Evolutionary conservation across 2,797 vertebrate species (phyloP).

Genomic region (Scyliorhinus canicula): DNA sequence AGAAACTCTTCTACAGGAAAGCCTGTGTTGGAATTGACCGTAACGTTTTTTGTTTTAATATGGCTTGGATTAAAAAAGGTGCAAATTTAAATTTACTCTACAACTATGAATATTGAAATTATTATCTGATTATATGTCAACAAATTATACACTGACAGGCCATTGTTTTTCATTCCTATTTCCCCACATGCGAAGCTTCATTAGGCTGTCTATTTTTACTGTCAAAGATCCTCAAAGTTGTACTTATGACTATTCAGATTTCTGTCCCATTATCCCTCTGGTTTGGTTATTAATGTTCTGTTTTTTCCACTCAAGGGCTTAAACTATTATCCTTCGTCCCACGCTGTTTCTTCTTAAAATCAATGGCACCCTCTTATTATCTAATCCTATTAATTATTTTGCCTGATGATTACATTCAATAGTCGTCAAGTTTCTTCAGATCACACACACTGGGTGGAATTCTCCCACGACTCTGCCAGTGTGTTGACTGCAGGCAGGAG

Average conservation of each 20-base stretch:
- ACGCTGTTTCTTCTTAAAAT: not conserved
- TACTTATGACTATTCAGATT: not conserved
- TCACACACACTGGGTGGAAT: not conserved
- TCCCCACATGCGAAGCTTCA: not conserved
- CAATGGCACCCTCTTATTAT: not conserved
- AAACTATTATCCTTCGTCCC: not conserved
- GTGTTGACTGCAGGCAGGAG: too few species aligned
- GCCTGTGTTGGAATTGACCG: not conserved
- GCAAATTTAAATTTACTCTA: not conserved
- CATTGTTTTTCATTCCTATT: not conserved
- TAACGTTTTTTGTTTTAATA: not conserved
- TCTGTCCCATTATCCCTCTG: not conserved
- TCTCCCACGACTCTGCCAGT: too few species aligned
- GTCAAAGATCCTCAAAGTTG: not conserved
- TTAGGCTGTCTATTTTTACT: not conserved
- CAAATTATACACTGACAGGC: not conserved
- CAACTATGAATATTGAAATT: not conserved
- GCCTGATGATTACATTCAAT: not conserved
- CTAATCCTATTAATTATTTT: not conserved
- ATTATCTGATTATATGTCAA: not conserved
- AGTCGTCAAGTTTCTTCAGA: not conserved
- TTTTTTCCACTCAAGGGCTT: not conserved
- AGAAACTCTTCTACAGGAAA: not conserved
- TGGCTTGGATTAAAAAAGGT: not conserved
- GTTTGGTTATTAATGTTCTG: not conserved